Evolutionary conservation across 2,113 vertebrate genomes (phyloP).

Genomic region (Archilochus colubris): DNA sequence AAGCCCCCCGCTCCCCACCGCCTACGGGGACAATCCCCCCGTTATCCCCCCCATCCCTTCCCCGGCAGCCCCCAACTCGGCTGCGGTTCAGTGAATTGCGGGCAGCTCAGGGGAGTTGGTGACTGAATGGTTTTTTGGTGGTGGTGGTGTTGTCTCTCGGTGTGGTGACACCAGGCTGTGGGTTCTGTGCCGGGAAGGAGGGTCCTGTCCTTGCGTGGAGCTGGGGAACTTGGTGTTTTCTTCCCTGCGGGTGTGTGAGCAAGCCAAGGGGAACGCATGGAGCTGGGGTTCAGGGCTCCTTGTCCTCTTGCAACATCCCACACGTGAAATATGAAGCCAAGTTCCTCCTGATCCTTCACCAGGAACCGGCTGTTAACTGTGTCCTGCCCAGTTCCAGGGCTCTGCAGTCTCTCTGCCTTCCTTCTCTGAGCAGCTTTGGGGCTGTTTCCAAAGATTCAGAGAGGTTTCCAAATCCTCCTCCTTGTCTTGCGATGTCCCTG

Average conservation of each 20-base stretch:
- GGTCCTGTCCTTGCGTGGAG: neutral
- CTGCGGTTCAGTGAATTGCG: neutral
- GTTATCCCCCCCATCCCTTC: neutral
- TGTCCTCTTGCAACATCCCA: conserved; percentile 51
- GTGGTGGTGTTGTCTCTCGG: neutral
- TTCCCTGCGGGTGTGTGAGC: neutral
- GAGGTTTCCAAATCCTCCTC: neutral
- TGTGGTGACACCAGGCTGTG: neutral
- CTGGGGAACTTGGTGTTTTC: neutral
- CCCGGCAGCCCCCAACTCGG: neutral
- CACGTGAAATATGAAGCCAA: conserved; percentile 47
- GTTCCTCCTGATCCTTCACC: conserved; percentile 43
- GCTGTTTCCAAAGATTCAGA: neutral
- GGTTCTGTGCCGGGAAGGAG: neutral
- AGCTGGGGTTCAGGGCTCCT: conserved; percentile 30
- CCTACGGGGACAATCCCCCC: too few species aligned
- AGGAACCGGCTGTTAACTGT: conserved; percentile 33
- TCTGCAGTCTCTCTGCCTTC: neutral
- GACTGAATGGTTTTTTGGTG: neutral
- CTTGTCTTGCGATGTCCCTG: neutral
- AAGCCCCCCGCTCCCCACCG: conserved; percentile 22
- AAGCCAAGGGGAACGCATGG: neutral
- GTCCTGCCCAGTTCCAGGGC: neutral
- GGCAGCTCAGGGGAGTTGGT: neutral
- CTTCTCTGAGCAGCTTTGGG: neutral